Evolutionary conservation across 2,797 vertebrate genomes (phyloP), one percentile per base, ranked within the genome.

Genomic region (Hemibagrus guttatus): DNA sequence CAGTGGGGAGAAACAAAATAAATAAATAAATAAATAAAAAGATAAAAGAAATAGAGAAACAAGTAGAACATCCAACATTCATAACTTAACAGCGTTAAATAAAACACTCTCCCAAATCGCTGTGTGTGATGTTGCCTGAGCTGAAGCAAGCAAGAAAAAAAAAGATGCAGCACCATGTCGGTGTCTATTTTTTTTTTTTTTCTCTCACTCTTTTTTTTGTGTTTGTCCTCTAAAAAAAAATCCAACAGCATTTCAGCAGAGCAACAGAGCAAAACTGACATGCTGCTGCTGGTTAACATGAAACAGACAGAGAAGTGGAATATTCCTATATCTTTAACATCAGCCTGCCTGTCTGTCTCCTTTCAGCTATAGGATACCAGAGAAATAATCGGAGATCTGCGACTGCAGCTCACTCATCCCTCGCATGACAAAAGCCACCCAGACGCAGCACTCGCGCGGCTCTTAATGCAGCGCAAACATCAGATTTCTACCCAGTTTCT

Each of bases 401-500:
- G 39, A 23, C 31, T 23, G 28, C 19, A 6, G 59, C 72, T 69
- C 19, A 0, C 31, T 80, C 49, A 68, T 58, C 75, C 54, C 52
- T 78, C 46, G 28, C 54, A 9, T 75, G 56, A 59, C 52, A 81
- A 75, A 39, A 56, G 19, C 7, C 68, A 26, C n/a, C 71, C n/a
- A 58, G 74, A 78, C 49, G 69, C 72, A n/a, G 14, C 31, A 63
- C 61, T 23, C 63, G 52, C n/a, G 75, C 83, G 54, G 81, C 86
- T 78, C 80, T 64, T 64, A 83, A 84, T n/a, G 68, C 69, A 11
- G 58, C 4, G 11, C 84, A 39, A 46, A 81, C 83, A 21, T 84
- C 59, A 81, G 85, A 81, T 85, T 84, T 85, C 84, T 81, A 88
- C 86, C 85, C 88, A 76, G 42, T 84, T 84, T 87, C 83, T 81